A percentile compares a stretch with the other conserved stretches of the same genome.
phyloP scores from a whole-genome alignment of 2,797 vertebrate species.

The Gouania willdenowi region DNA sequence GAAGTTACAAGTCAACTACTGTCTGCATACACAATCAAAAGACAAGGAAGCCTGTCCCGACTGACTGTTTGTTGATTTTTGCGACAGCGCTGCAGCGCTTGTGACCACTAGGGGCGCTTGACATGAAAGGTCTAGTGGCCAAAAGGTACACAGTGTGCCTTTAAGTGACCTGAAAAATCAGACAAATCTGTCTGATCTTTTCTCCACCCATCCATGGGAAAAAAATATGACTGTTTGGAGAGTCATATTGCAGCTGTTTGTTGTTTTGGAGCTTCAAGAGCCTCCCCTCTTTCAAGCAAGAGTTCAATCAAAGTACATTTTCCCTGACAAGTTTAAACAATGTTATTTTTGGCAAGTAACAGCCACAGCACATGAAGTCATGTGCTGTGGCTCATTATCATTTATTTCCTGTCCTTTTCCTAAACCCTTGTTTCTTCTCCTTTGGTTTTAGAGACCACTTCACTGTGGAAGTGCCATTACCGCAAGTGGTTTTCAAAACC shows the following conservation, averaged over 20 bases:
- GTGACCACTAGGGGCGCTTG: too few species aligned
- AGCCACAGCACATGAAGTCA: too few species aligned
- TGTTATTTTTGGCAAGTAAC: too few species aligned
- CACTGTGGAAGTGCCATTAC: conserved; percentile 92
- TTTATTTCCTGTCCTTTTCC: too few species aligned
- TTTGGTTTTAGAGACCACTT: conserved; percentile 82
- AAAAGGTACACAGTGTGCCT: too few species aligned
- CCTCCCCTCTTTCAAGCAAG: background rate
- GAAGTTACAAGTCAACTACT: too few species aligned
- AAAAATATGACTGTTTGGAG: background rate
- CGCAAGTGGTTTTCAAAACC: conserved; percentile 82
- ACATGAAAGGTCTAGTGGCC: too few species aligned
- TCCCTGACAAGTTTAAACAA: background rate
- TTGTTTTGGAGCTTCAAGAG: background rate
- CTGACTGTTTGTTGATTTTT: too few species aligned
- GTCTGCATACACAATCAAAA: too few species aligned
- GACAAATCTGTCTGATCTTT: background rate
- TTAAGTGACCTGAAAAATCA: background rate
- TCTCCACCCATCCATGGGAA: background rate
- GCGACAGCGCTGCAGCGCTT: too few species aligned
- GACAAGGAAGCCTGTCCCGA: too few species aligned
- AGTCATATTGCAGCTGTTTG: background rate
- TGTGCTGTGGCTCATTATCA: too few species aligned
- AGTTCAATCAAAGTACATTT: background rate
- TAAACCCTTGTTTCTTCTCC: background rate